Evolutionary conservation across 2,797 vertebrate species (phyloP).

Genomic region (Lophotriccus pileatus): DNA sequence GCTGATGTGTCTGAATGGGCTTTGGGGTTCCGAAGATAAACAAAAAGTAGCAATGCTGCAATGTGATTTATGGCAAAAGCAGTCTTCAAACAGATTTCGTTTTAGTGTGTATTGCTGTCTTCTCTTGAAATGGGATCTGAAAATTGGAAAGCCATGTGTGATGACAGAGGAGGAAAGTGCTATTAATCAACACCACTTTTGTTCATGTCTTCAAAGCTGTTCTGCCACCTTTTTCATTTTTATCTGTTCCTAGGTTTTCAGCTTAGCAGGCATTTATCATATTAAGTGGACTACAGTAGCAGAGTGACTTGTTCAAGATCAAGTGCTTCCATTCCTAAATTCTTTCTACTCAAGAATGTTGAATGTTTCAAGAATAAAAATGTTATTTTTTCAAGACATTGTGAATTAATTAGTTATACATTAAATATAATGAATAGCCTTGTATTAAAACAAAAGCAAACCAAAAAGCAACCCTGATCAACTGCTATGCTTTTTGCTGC

Average conservation of each 20-base stretch:
- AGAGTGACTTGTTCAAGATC: neutral
- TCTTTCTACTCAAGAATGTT: neutral
- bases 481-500: neutral
- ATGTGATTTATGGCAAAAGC: slow-evolving; percentile 30
- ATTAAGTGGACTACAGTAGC: neutral
- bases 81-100: slow-evolving; percentile 17
- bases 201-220: slow-evolving; percentile 24
- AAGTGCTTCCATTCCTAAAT: neutral
- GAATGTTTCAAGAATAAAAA: neutral
- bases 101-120: neutral
- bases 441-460: neutral
- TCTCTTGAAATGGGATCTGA: neutral
- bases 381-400: neutral
- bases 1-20: neutral
- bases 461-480: neutral
- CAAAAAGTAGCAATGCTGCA: neutral
- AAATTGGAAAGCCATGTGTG: slow-evolving; percentile 5
- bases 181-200: slow-evolving; percentile 55
- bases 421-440: neutral
- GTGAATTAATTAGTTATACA: neutral
- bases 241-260: slow-evolving; percentile 23
- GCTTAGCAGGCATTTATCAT: slow-evolving; percentile 11
- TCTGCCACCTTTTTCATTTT: slow-evolving; percentile 20
- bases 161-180: slow-evolving; percentile 22
- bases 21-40: neutral